Percentiles rank a stretch among this genome's conserved stretches.
These are phyloP conservation scores for Folsomia manolachei DNA, from an alignment of 2,888 invertebrate species.

Conservation along the genomic window DNA sequence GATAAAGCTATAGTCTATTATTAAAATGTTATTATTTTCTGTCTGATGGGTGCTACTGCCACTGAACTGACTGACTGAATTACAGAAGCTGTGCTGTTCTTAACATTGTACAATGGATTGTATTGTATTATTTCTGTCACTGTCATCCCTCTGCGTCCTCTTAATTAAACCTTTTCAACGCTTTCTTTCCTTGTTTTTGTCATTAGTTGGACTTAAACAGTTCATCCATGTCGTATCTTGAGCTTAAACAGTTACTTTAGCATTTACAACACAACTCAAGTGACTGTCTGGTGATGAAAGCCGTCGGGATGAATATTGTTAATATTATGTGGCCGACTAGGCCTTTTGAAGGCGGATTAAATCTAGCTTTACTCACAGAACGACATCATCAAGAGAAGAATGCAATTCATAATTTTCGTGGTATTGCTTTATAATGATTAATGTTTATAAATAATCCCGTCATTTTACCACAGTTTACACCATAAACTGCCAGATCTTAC, in stretches of 20 bases:
- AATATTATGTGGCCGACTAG: no score
- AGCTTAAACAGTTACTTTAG: constrained; percentile 1
- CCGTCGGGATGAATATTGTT: neutral
- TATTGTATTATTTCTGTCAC: constrained; percentile 22
- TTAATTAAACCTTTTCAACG: constrained; percentile 28
- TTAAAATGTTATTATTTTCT: neutral
- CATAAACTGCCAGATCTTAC: neutral
- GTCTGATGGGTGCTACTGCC: neutral
- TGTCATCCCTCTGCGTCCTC: constrained; percentile 22
- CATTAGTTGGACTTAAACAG: constrained; percentile 10
- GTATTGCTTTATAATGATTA: neutral
- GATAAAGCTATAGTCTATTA: constrained; percentile 1
- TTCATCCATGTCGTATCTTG: constrained; percentile 14
- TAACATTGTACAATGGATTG: neutral
- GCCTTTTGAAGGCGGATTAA: neutral
- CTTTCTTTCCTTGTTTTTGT: constrained; percentile 10
- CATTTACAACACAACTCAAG: neutral
- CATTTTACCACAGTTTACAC: neutral
- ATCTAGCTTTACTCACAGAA: no score
- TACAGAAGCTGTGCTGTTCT: no score
- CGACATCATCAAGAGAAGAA: neutral
- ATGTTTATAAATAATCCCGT: neutral
- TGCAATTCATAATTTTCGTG: neutral
- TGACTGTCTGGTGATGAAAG: neutral
- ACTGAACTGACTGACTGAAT: no score